Evolutionary conservation across 2,797 vertebrate species (phyloP).

Genomic region (Pangasius djambal): DNA sequence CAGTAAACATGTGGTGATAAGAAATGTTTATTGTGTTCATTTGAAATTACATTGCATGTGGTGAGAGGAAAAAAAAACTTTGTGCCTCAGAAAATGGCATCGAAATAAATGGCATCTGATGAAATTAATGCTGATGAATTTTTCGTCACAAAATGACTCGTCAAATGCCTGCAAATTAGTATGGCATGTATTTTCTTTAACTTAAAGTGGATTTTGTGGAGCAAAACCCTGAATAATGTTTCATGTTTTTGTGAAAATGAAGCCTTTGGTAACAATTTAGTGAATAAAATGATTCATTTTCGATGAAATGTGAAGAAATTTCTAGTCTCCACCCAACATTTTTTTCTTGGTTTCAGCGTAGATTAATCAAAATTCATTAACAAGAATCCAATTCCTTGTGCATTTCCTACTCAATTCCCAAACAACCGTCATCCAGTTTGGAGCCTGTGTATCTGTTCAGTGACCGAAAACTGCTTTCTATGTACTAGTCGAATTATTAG

Average conservation of each 20-base stretch:
- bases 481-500: constrained; percentile 30
- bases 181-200: background rate
- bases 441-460: background rate
- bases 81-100: background rate
- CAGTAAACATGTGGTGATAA: background rate
- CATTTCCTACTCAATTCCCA: background rate
- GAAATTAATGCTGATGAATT: background rate
- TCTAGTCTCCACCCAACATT: background rate
- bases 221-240: background rate
- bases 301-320: background rate
- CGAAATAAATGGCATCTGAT: background rate
- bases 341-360: background rate
- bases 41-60: background rate
- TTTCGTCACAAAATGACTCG: background rate
- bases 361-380: background rate
- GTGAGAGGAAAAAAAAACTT: too few species aligned
- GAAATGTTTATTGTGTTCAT: background rate
- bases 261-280: too few species aligned
- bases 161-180: background rate
- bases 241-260: background rate
- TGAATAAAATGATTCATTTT: background rate
- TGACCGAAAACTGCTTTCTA: constrained; percentile 2
- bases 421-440: background rate
- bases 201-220: background rate
- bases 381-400: background rate